Evolutionary conservation across 2,797 vertebrate species (phyloP).

Genomic region (Epinephelus malabaricus): DNA sequence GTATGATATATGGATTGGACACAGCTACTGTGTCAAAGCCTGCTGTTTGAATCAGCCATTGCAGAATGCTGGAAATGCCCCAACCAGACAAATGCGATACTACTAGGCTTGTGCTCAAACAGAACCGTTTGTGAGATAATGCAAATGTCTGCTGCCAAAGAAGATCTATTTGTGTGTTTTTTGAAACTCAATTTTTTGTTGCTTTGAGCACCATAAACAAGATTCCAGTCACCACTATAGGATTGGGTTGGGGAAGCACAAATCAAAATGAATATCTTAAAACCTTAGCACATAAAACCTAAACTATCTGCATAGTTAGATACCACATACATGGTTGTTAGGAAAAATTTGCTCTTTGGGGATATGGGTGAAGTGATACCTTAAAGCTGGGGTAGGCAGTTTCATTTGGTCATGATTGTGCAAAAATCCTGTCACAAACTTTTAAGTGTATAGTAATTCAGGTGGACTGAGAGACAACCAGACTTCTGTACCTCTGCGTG

Average conservation of each 20-base stretch:
- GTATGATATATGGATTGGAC: slow-evolving; percentile 2
- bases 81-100: background rate
- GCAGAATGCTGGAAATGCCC: background rate
- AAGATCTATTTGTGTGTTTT: slow-evolving; percentile 1
- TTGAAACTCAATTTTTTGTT: background rate
- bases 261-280: background rate
- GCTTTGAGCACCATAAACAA: slow-evolving; percentile 8
- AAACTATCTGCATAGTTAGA: background rate
- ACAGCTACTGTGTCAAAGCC: background rate
- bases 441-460: too few relatives aligned
- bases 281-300: background rate
- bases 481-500: too few relatives aligned
- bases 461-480: too few relatives aligned
- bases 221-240: background rate
- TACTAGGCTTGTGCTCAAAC: background rate
- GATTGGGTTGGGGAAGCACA: background rate
- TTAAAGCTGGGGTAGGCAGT: too few relatives aligned
- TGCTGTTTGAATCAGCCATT: slow-evolving; percentile 2
- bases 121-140: background rate
- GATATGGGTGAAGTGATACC: background rate
- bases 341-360: background rate
- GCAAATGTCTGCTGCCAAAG: background rate
- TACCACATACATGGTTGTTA: background rate
- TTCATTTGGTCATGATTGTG: too few relatives aligned
- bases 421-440: too few relatives aligned